Evolutionary conservation across 2,888 invertebrate genomes (phyloP), one percentile per base, ranked within the genome.

Genomic region (Drosophila atroscutellata): DNA sequence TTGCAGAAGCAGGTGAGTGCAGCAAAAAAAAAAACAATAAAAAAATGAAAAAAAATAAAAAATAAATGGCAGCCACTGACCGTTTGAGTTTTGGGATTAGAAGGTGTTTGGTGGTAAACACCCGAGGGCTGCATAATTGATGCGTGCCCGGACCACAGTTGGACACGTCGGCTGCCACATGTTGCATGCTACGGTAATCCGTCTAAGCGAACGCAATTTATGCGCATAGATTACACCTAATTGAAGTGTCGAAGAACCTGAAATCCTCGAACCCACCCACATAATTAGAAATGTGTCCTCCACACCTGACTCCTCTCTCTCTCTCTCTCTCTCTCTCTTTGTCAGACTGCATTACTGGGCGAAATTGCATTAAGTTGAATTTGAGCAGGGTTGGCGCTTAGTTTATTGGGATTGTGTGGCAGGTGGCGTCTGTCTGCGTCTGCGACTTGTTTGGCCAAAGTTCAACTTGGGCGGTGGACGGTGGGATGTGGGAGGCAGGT

Each of bases 1-100:
- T 91, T 94, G 79, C 95, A 95, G 77, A 96, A 96, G 92, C 96
- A 96, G 96, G 96, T 96, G 91, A 93, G 94, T 75, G 58, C 77
- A 24, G 15, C 24, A 18, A 5, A 3, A 26, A 26, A 15, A 20
- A 7, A 20, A 47, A 28, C 30, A 0, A 20, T 2, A 36, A 55
- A n/a, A 39, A 39, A 20, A 39, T 1, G 1, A 37, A 18, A 0
- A 34, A 34, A 34, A 13, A 34, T 8, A 24, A 2, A 54, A 56
- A 50, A 28, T 47, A 50, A 79, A 67, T 78, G 32, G 18, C 7
- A 54, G 36, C 18, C 54, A 54, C 26, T 36, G 55, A 55, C 36
- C 26, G 36, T 13, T 24, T 4, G 36, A 36, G 52, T 52, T 28
- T 32, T 13, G 24, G 24, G 45, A 45, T 45, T 45, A 45, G 45